These are phyloP conservation scores for Catalaphyllia jardinei DNA, from an alignment of 64 coral and sea anemone species.

Conservation along the genomic window DNA sequence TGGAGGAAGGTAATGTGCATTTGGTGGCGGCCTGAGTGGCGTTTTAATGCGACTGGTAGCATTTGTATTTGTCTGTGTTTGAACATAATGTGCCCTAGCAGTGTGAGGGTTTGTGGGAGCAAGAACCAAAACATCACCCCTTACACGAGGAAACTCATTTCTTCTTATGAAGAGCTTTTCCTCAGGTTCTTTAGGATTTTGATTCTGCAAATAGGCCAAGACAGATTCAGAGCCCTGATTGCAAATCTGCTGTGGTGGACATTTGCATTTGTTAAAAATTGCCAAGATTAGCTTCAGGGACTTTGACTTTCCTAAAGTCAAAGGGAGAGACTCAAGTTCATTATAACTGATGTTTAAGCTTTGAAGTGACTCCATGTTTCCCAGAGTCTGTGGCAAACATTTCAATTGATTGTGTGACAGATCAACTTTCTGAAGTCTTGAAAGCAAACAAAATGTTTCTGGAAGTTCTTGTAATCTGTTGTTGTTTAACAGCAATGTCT, in stretches of 20 bases:
- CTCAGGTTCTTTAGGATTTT: constrained; percentile 60
- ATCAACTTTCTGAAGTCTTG: constrained; percentile 84
- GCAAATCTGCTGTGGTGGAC: constrained; percentile 87
- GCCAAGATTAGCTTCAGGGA: constrained; percentile 75
- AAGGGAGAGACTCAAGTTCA: constrained; percentile 75
- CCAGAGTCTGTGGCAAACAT: constrained; percentile 72
- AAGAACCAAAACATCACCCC: constrained; percentile 72
- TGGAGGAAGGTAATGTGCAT: constrained; percentile 79
- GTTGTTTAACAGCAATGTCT: constrained; percentile 84
- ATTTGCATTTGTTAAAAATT: constrained; percentile 88
- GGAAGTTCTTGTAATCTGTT: constrained; percentile 85
- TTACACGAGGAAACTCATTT: constrained; percentile 87
- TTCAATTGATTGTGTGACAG: constrained; percentile 87
- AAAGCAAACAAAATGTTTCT: constrained; percentile 71
- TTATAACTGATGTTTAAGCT: constrained; percentile 92
- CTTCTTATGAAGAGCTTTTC: constrained; percentile 24
- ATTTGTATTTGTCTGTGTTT: constrained; percentile 90
- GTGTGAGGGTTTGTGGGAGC: constrained; percentile 87
- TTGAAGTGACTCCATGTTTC: constrained; percentile 70
- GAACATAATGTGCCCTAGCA: constrained; percentile 88
- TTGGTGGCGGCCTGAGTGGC: constrained; percentile 74
- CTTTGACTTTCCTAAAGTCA: constrained; percentile 72
- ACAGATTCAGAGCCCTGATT: constrained; percentile 85
- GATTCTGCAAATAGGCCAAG: constrained; percentile 70
- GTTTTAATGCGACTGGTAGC: constrained; percentile 83